Evolutionary conservation across 2,113 vertebrate species (phyloP).

Genomic region (Hepsetus odoe): DNA sequence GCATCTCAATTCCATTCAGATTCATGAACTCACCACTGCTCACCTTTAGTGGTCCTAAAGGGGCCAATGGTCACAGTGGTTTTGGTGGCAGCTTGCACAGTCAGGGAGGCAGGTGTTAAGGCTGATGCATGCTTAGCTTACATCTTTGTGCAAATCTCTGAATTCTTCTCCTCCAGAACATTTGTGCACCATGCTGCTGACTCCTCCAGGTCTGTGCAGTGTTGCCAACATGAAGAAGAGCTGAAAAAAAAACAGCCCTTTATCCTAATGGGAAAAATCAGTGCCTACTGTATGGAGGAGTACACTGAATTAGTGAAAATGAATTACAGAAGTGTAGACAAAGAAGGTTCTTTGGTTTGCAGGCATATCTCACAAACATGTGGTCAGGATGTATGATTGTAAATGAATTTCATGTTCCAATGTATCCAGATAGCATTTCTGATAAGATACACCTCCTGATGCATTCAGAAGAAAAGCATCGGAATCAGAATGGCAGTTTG

Average conservation of each 20-base stretch:
- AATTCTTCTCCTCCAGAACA: neutral
- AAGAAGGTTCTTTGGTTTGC: neutral
- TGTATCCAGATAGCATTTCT: too few species aligned
- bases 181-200: neutral
- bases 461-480: too few species aligned
- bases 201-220: neutral
- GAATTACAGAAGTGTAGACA: neutral
- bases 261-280: slow-evolving; percentile 8
- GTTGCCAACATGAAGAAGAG: slow-evolving; percentile 12
- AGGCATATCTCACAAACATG: neutral
- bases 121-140: neutral
- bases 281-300: neutral
- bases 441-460: too few species aligned
- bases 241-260: slow-evolving; percentile 17
- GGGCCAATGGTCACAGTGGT: too few species aligned
- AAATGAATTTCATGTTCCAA: too few species aligned
- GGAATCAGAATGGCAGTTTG: too few species aligned
- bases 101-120: too few species aligned
- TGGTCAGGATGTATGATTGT: too few species aligned
- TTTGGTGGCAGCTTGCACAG: too few species aligned
- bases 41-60: too few species aligned
- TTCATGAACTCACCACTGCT: too few species aligned
- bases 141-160: slow-evolving; percentile 3
- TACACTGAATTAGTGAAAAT: neutral
- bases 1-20: too few species aligned